These are phyloP conservation scores for Thelaira solivaga DNA, from an alignment of 2,888 invertebrate species.

Conservation along the genomic window DNA sequence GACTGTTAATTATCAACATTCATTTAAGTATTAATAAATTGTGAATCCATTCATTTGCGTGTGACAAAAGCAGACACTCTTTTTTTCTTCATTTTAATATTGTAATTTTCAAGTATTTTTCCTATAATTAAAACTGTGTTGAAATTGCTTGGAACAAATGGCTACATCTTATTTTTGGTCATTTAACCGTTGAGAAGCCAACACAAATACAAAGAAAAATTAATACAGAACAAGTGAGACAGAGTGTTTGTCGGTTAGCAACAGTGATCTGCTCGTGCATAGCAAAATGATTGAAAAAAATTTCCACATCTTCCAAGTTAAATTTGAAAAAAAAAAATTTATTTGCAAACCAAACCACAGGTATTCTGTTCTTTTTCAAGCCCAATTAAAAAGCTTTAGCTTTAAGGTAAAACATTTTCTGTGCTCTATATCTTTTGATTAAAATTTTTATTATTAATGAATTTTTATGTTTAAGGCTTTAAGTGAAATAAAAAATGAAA, in stretches of 20 bases:
- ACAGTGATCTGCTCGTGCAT: too few relatives aligned
- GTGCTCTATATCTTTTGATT: too few relatives aligned
- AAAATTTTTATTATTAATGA: too few relatives aligned
- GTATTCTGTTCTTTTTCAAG: too few relatives aligned
- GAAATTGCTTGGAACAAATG: constrained; percentile 43
- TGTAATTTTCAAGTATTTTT: constrained; percentile 27
- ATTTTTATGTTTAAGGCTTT: too few relatives aligned
- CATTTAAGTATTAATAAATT: constrained; percentile 33
- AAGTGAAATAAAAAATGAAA: background rate
- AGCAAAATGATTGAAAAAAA: background rate
- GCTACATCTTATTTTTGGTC: constrained; percentile 28
- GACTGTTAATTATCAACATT: constrained; percentile 31
- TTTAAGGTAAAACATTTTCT: too few relatives aligned
- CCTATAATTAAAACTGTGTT: constrained; percentile 31
- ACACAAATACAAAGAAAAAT: background rate
- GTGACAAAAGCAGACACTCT: constrained; percentile 2
- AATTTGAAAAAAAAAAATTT: too few relatives aligned
- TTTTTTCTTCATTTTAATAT: background rate
- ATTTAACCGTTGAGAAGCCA: constrained; percentile 33
- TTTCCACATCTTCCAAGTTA: too few relatives aligned
- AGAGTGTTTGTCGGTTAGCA: background rate
- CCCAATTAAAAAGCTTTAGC: too few relatives aligned
- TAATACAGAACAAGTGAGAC: background rate
- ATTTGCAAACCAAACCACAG: too few relatives aligned
- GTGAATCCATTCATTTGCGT: constrained; percentile 12